A percentile compares a stretch with the other conserved stretches of the same genome.
These are phyloP conservation scores for Anser cygnoides DNA, from an alignment of 2,113 vertebrate species.

Conservation along the genomic window DNA sequence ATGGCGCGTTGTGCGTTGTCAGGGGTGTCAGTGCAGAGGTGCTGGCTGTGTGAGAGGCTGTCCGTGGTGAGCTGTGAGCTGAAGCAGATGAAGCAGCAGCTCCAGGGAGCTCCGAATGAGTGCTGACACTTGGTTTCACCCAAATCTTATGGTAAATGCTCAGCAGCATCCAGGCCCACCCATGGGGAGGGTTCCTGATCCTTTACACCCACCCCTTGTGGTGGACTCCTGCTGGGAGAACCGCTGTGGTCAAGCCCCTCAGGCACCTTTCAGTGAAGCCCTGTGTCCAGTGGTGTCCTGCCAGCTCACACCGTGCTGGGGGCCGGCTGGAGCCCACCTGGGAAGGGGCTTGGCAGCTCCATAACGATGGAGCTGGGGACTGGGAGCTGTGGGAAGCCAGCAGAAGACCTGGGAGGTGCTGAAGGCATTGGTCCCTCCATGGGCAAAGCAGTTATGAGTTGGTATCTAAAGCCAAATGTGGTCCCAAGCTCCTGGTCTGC, in stretches of 20 bases:
- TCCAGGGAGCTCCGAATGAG: not conserved
- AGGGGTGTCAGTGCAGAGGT: rapidly evolving
- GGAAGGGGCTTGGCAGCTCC: not conserved
- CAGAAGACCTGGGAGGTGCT: rapidly evolving
- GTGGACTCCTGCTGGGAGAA: not conserved
- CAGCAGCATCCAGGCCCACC: not conserved
- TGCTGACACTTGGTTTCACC: not conserved
- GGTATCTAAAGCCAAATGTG: not conserved
- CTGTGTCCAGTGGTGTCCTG: not conserved
- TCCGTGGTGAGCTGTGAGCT: not conserved
- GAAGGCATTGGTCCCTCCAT: not conserved
- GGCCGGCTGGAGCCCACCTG: not conserved
- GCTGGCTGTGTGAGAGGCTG: not conserved
- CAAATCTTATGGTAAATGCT: not conserved
- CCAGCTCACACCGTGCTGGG: not conserved
- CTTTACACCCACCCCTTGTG: rapidly evolving
- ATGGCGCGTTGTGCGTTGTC: not conserved
- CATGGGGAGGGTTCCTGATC: not conserved
- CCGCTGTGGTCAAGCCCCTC: not conserved
- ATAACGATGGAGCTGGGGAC: not conserved
- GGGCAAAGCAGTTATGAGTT: not conserved
- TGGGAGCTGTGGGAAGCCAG: not conserved
- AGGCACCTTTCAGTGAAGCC: not conserved
- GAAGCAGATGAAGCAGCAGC: not conserved
- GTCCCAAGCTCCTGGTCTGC: not conserved